These are phyloP conservation scores for Paedocypris sp. DNA, from an alignment of 2,113 vertebrate genomes.

Conservation along the genomic window DNA sequence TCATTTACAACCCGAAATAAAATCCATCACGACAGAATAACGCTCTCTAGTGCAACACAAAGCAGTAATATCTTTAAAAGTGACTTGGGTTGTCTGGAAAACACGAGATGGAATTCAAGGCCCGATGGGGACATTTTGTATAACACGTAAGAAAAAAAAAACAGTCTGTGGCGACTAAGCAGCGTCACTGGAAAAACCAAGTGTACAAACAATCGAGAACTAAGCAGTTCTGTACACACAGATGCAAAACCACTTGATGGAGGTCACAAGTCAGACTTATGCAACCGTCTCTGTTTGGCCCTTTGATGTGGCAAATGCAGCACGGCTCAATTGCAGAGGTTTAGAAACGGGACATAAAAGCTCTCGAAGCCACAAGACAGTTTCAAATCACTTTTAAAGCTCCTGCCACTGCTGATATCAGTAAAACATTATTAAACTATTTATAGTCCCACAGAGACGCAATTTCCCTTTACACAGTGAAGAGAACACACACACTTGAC, in stretches of 20 bases:
- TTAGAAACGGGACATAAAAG: too few relatives aligned
- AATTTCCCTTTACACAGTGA: neutral
- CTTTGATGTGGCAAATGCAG: constrained; percentile 6
- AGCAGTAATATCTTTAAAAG: too few relatives aligned
- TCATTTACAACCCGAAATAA: neutral
- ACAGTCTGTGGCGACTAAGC: neutral
- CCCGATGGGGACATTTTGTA: neutral
- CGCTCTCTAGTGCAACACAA: neutral
- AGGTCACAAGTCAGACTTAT: constrained; percentile 49
- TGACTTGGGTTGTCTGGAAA: neutral
- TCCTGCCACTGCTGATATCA: too few relatives aligned
- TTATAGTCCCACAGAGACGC: too few relatives aligned
- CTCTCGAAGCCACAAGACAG: too few relatives aligned
- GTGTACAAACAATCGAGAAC: neutral
- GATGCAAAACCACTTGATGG: constrained; percentile 34
- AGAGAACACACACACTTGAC: too few relatives aligned
- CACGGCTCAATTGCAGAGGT: too few relatives aligned
- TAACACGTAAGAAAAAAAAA: neutral
- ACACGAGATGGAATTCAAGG: neutral
- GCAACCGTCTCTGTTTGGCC: constrained; percentile 39
- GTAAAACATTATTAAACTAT: too few relatives aligned
- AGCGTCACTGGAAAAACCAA: constrained; percentile 1
- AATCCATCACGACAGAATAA: neutral
- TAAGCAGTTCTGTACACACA: constrained; percentile 46
- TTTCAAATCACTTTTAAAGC: too few relatives aligned